Conservation (phyloP, 2,888 invertebrate genomes). For the Tillus elongatus region DNA sequence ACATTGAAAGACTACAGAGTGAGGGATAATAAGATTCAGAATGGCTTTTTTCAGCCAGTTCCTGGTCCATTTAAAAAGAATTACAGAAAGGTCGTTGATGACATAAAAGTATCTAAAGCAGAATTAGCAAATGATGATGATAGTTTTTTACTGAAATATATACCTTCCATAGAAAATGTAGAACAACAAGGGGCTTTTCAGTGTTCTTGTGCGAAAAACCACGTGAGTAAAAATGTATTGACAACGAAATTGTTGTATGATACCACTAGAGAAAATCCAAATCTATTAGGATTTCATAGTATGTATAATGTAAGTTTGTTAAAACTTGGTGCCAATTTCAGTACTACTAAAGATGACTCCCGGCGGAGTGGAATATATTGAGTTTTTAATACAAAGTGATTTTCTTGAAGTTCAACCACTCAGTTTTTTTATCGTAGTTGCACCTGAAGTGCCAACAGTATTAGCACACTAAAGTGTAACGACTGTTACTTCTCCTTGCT, state of each 20-base stretch:
- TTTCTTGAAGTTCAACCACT: no score
- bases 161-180: conserved; percentile 62
- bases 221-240: conserved; percentile 27
- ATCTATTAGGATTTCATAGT: conserved; percentile 68
- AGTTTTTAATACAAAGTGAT: no score
- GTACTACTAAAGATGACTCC: no score
- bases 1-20: conserved; percentile 73
- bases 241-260: conserved; percentile 37
- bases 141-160: conserved; percentile 56
- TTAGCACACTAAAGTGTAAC: no score
- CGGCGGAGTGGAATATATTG: no score
- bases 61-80: conserved; percentile 76
- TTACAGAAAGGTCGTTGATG: conserved; percentile 55
- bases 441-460: no score
- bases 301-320: conserved; percentile 68
- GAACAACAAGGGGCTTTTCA: conserved; percentile 68
- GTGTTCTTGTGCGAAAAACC: conserved; percentile 51
- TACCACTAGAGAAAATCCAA: conserved; percentile 41
- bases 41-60: conserved; percentile 68
- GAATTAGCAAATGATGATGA: conserved; percentile 53
- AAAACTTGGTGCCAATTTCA: conserved; percentile 22
- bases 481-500: no score
- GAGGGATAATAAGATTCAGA: conserved; percentile 63
- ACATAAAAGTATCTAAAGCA: conserved; percentile 49
- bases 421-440: no score